Base-by-base conservation (phyloP, 35 echinoderm and acorn worm genomes). In the Strongylocentrotus purpuratus region DNA sequence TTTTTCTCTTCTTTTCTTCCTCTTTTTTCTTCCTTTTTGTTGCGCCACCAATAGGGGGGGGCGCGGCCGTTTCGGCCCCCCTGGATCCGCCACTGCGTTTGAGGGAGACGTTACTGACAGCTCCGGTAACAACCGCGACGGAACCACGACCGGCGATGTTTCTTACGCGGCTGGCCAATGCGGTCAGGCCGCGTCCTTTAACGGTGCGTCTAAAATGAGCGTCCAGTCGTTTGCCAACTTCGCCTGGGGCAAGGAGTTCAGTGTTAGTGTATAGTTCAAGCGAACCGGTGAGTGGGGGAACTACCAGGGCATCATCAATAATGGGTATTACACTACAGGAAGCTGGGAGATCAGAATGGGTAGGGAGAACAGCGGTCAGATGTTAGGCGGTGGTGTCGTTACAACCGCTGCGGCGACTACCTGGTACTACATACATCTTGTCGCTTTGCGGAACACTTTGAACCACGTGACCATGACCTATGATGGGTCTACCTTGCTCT, bases 261-360 rank as follows among this genome's bases (percentile, higher is more conserved):
- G 59, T 32, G 94, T 94, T 31, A 94, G 94, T 59, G 94, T 94
- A 13, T 94, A 61, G 94, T 94, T 94, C 61, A 71, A 86, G 58
- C 50, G 94, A 5, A 94, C 94, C n/a, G 94, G 25, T 92, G 58
- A 31, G 9, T 52, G 47, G 94, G 93, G 94, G 22, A 93, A 96
- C 14, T 35, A 94, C 87, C 96, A 96, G 4, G 46, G 94, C 60
- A 86, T 94, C 59, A 61, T 94, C 52, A 94, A 94, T 47, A 98
- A 95, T 94, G 97, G 97, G 13, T 98, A 98, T 91, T 59, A 95
- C 88, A 86, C 87, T 25, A 87, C 58, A 6, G 97, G 97, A 0
- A 96, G 96, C 88, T 98, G 97, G 97, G 97, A 98, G 92, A 98
- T 98, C 45, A 86, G 97, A 2, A 98, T 98, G 97, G 94, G 94